Base-by-base conservation (phyloP, 2,113 vertebrate genomes). In the Cettia cetti region DNA sequence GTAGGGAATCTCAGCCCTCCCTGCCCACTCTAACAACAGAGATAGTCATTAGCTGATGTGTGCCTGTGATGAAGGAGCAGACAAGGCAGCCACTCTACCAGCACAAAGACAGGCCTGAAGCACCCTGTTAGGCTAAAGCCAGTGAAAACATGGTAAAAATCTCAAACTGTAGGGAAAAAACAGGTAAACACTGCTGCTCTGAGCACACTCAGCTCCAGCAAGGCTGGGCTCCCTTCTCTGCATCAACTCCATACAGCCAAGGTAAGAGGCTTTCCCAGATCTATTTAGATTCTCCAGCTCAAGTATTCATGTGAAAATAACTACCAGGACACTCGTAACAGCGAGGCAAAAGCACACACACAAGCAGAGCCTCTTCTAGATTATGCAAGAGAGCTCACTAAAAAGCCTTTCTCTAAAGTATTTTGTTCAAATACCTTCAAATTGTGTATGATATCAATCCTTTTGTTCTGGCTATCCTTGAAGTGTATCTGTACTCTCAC, bases 401-500 rank as follows among this genome's bases (percentile, higher is more conserved):
- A n/a, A 70, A 39, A 23, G 28, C 15, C 33, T 78, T 53, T 78
- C 45, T 78, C 78, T 42, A 27, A 69, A 50, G 31, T 14, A 52
- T 24, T 86, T 68, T 64, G 68, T 66, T 81, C 63, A 94, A 90
- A 86, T 98, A 99, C 99, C 99, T 99, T 99, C 90, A 99, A 96
- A 93, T 99, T 99, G 97, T 99, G 99, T 95, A 99, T 99, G 97
- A 99, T 99, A 97, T 99, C 99, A 27, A 99, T 99, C 93, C 99
- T 98, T 97, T 99, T 99, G 98, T 99, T 99, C 96, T 99, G 99
- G 95, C 98, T 98, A 94, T 99, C 99, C 98, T 99, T 99, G 97
- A 99, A 99, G 96, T 99, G 99, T 96, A 99, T 99, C 98, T 99
- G 99, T 91, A 99, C 98, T 95, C 99, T 98, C 84, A 99, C 99